Evolutionary conservation across 2,888 invertebrate species (phyloP), one percentile per base, ranked within the genome.

Genomic region (Iphiclides podalirius): DNA sequence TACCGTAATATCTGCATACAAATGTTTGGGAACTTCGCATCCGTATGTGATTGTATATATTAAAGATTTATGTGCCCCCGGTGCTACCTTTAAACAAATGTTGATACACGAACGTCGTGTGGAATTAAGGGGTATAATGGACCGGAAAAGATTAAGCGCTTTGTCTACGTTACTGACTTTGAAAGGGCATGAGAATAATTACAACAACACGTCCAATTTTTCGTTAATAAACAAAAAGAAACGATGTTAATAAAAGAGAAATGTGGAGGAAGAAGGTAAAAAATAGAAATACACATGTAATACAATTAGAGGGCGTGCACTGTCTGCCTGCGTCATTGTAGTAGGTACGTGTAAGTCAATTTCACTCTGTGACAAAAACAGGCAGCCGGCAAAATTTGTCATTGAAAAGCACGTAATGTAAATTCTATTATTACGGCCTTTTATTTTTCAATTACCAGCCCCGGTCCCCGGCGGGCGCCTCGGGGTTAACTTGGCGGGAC

Each of bases 391-490:
- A 79, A 79, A 84, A 75, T 83, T 81, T 83, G 75, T 85, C 82
- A 82, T 79, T 86, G 79, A 80, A 76, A 76, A 80, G 79, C 82
- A 81, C 78, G 84, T 83, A 83, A 83, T 80, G 85, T 84, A 84
- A 86, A 87, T 87, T 88, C 86, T 86, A 87, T 88, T 87, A 88
- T 87, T 81, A 83, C 81, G 79, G 82, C 74, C 84, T 87, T 87
- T 87, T 88, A 88, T 87, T 88, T 88, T 87, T 85, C 88, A 88
- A 88, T 88, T 88, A 87, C 88, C 76, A 72, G 60, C 71, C 76
- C 77, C 79, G 70, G 64, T 72, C 61, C 69, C 71, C 73, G 63
- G 67, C 63, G 67, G 52, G 70, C 72, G 84, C 82, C 85, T 76
- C 74, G 75, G 85, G 86, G 83, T 73, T 78, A 73, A 75, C 74